Evolutionary conservation across 2,113 vertebrate species (phyloP).

Genomic region (Polypterus senegalus): DNA sequence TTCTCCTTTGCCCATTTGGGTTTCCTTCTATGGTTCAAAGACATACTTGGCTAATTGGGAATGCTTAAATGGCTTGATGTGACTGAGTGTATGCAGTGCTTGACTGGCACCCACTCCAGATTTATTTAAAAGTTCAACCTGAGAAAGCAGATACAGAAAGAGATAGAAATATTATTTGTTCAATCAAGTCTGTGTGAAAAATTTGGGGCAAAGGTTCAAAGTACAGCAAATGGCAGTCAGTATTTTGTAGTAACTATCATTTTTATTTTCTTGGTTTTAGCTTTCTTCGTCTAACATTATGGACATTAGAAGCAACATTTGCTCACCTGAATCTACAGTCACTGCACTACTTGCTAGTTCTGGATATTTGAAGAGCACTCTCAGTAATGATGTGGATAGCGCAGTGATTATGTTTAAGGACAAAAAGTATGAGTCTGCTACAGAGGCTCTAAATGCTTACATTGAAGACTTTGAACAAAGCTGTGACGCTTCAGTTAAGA

Average conservation of each 20-base stretch:
- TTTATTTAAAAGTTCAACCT: too few relatives aligned
- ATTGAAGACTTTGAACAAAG: slow-evolving; percentile 67
- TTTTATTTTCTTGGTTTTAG: not conserved
- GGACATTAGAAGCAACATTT: slow-evolving; percentile 9
- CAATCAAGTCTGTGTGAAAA: too few relatives aligned
- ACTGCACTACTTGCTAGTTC: slow-evolving; percentile 59
- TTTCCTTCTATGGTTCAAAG: too few relatives aligned
- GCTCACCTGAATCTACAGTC: slow-evolving; percentile 58
- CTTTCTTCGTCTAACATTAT: slow-evolving; percentile 9
- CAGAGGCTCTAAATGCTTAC: slow-evolving; percentile 73
- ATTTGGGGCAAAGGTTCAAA: too few relatives aligned
- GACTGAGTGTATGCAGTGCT: too few relatives aligned
- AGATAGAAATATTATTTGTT: too few relatives aligned
- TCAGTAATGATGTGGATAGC: slow-evolving; percentile 6
- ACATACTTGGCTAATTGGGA: too few relatives aligned
- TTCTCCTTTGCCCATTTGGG: too few relatives aligned
- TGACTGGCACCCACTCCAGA: too few relatives aligned
- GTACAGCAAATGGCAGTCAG: too few relatives aligned
- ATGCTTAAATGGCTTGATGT: too few relatives aligned
- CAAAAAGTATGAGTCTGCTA: slow-evolving; percentile 62
- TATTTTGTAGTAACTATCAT: not conserved
- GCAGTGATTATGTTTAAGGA: slow-evolving; percentile 52
- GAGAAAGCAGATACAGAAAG: too few relatives aligned
- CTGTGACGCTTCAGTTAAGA: slow-evolving; percentile 11
- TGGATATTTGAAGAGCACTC: slow-evolving; percentile 34